These are phyloP conservation scores for Plectrocnemia conspersa DNA, from an alignment of 1,140 invertebrate genomes.

Conservation along the genomic window DNA sequence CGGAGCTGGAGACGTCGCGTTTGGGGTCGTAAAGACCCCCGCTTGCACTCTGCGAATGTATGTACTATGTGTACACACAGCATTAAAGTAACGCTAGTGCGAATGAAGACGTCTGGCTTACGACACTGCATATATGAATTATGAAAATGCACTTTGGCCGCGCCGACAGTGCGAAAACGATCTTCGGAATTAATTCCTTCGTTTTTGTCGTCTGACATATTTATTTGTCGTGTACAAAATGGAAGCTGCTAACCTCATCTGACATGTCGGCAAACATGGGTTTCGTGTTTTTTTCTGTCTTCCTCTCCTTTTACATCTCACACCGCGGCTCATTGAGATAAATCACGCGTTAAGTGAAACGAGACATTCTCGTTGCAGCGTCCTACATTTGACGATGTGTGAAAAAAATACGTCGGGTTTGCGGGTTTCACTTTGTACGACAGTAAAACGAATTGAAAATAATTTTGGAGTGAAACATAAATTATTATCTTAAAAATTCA, in stretches of 20 bases:
- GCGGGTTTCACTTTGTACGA: too few relatives aligned
- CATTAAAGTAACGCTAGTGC: conserved; percentile 1
- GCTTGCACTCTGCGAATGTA: background rate
- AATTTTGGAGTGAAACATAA: too few relatives aligned
- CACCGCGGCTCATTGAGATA: conserved; percentile 3
- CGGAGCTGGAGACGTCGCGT: conserved; percentile 1
- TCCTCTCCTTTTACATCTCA: background rate
- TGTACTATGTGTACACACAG: conserved; percentile 1
- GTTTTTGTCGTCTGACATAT: too few relatives aligned
- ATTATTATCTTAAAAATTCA: too few relatives aligned
- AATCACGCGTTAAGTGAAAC: background rate
- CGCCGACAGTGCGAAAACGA: too few relatives aligned
- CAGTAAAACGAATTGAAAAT: too few relatives aligned
- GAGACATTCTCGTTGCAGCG: background rate
- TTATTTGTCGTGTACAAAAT: too few relatives aligned
- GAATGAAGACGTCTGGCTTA: conserved; percentile 1
- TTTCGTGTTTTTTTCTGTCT: background rate
- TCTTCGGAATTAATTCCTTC: too few relatives aligned
- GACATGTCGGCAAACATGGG: conserved; percentile 13
- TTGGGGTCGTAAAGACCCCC: background rate
- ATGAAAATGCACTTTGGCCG: too few relatives aligned
- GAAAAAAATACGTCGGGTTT: too few relatives aligned
- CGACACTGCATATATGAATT: too few relatives aligned
- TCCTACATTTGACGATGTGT: too few relatives aligned
- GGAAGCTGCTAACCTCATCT: conserved; percentile 17